These are phyloP conservation scores for Palythoa heliodiscus DNA, from an alignment of 92 coral and sea anemone species.

Conservation along the genomic window DNA sequence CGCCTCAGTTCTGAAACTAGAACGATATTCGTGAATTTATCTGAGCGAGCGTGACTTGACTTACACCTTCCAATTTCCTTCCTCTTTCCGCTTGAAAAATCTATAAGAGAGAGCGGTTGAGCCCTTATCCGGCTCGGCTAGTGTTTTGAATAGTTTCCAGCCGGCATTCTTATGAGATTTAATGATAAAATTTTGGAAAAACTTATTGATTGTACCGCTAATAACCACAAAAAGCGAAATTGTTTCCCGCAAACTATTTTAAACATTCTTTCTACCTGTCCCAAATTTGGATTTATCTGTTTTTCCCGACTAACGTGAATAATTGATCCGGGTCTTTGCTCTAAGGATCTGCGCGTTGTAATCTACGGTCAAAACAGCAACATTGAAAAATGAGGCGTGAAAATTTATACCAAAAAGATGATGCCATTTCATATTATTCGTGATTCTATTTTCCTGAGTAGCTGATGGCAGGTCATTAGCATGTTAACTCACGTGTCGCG, in stretches of 20 bases:
- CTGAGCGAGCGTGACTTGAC: background rate
- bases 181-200: background rate
- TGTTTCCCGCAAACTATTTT: background rate
- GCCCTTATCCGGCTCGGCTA: background rate
- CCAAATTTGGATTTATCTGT: slow-evolving; percentile 9
- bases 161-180: background rate
- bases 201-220: background rate
- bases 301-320: background rate
- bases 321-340: background rate
- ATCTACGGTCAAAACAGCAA: background rate
- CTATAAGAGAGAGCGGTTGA: background rate
- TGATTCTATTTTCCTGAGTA: slow-evolving; percentile 18
- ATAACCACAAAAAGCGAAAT: background rate
- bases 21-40: background rate
- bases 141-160: background rate
- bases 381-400: background rate
- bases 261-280: background rate
- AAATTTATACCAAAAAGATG: background rate
- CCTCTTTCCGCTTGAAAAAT: background rate
- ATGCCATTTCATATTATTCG: slow-evolving; percentile 20
- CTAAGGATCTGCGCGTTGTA: slow-evolving; percentile 1
- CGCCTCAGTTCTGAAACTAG: background rate
- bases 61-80: background rate
- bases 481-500: slow-evolving; percentile 60
- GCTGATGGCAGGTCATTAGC: slow-evolving; percentile 50